Base-by-base conservation (phyloP, 2,797 vertebrate species). In the Australoheros facetus region DNA sequence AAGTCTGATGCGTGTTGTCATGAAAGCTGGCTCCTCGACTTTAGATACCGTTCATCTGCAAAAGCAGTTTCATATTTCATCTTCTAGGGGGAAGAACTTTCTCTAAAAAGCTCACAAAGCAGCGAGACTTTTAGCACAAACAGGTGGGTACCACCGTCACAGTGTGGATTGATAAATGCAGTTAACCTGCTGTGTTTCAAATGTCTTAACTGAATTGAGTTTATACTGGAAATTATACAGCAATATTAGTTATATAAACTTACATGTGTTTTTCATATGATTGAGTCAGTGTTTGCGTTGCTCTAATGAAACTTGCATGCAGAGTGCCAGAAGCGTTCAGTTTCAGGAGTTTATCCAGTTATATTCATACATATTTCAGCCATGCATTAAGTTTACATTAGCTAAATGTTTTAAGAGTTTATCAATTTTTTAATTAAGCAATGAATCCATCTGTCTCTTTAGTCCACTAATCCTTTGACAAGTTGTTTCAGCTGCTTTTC, bases 1-100 rank as follows among this genome's bases (percentile, higher is more conserved):
- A 84, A 85, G 84, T 73, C 88, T 90, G 83, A 93, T 91, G 89
- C 79, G 23, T 57, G 74, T 83, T 92, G 93, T 92, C 88, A 87
- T 83, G 81, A 80, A 85, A 77, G 53, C 73, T 88, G 80, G 79
- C 87, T 91, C 78, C 83, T 77, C 77, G 79, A 89, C 91, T 92
- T 90, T 85, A 83, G 70, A 89, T 88, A 82, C 42, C 69, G 77
- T 87, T 90, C 32, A 76, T 37, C 80, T 86, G 87, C 71, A 88
- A 79, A 85, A 79, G 77, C 45, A 79, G 72, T 78, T 87, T 79
- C 57, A 69, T 78, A 82, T 83, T 71, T 79, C 42, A n/a, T 32
- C 37, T 77, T 79, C 58, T 19, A 13, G 17, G 56, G 30, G 11
- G 0, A 1, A 45, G 71, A 2, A 34, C 9, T 70, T 34, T 37